Evolutionary conservation across 2,888 invertebrate genomes (phyloP).

Genomic region (Zygothrica quintamaculata): DNA sequence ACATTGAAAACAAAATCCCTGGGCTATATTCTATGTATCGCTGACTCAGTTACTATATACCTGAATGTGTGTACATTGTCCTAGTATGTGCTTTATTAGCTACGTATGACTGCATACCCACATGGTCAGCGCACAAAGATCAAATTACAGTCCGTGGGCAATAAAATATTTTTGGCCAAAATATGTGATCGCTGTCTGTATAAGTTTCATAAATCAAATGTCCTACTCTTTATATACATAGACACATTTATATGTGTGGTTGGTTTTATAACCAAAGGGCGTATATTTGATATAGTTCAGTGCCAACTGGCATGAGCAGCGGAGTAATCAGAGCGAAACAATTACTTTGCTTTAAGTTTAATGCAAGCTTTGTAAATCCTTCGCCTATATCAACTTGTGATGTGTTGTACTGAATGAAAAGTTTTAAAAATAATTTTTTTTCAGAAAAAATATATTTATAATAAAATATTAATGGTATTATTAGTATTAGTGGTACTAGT

Average conservation of each 20-base stretch:
- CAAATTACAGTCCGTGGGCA: conserved; percentile 44
- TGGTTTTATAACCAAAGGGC: neutral
- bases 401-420: too few relatives aligned
- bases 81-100: conserved; percentile 14
- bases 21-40: conserved; percentile 19
- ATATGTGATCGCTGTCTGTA: conserved; percentile 36
- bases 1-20: conserved; percentile 34
- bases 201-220: conserved; percentile 31
- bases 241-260: neutral
- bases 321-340: too few relatives aligned
- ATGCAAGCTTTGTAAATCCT: too few relatives aligned
- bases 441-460: too few relatives aligned
- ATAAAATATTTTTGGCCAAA: neutral
- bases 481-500: too few relatives aligned
- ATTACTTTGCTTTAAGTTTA: too few relatives aligned
- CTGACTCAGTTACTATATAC: conserved; percentile 12
- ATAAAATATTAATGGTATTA: too few relatives aligned
- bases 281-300: neutral
- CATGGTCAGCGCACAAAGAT: conserved; percentile 48
- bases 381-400: too few relatives aligned
- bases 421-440: too few relatives aligned
- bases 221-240: conserved; percentile 1
- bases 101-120: too few relatives aligned
- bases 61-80: conserved; percentile 8
- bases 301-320: too few relatives aligned